A percentile compares a stretch with the other conserved stretches of the same genome.
These are phyloP conservation scores for Athene noctua DNA, from an alignment of 2,113 vertebrate genomes.

Conservation along the genomic window DNA sequence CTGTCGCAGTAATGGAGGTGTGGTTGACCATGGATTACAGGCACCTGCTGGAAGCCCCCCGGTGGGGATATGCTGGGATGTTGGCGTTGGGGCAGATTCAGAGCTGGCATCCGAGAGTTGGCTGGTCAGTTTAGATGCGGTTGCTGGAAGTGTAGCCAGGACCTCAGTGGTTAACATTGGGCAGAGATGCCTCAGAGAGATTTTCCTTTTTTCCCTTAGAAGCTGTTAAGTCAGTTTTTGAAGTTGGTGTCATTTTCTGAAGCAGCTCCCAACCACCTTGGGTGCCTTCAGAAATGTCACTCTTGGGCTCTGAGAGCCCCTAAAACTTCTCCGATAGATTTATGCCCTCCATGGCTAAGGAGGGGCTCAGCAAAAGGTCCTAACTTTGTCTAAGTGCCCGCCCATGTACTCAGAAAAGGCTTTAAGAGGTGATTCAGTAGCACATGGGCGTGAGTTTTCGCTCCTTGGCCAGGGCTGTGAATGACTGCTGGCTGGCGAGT, in stretches of 20 bases:
- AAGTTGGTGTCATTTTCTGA: neutral
- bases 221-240: neutral
- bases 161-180: neutral
- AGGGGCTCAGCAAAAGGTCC: rapidly evolving
- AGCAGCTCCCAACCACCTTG: neutral
- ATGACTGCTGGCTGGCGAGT: neutral
- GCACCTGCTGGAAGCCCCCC: neutral
- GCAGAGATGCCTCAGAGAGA: neutral
- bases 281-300: neutral
- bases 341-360: neutral
- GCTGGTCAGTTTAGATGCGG: neutral
- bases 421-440: neutral
- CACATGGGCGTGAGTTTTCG: neutral
- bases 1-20: rapidly evolving
- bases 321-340: neutral
- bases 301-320: neutral
- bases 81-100: rapidly evolving
- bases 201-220: neutral
- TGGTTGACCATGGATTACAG: neutral
- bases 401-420: neutral
- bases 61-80: neutral
- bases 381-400: neutral
- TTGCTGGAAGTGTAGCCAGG: neutral
- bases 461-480: neutral
- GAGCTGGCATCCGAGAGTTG: neutral